A percentile compares a stretch with the other conserved stretches of the same genome.
Evolutionary conservation across 2,888 invertebrate genomes (phyloP).

Genomic region (Mimumesa dahlbomi): DNA sequence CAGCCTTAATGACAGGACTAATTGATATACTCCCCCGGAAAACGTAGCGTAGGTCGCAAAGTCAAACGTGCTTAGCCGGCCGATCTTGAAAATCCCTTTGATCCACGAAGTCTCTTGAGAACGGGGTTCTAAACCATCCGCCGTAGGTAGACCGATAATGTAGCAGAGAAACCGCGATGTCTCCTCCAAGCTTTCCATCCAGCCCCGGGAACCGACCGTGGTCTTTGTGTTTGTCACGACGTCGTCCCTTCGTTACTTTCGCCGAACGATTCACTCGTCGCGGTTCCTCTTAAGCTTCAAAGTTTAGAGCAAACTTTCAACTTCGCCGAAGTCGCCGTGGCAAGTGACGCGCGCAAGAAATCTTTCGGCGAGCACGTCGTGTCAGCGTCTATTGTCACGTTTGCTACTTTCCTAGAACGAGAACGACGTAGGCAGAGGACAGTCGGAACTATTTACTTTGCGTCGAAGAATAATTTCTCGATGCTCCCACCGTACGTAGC

Average conservation of each 20-base stretch:
- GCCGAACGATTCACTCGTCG: conserved; percentile 53
- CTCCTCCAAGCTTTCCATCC: conserved; percentile 36
- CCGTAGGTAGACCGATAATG: conserved; percentile 39
- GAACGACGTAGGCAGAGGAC: too few relatives aligned
- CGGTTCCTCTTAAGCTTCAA: conserved; percentile 43
- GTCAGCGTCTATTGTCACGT: too few relatives aligned
- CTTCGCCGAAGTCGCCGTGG: conserved; percentile 47
- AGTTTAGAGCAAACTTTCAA: conserved; percentile 60
- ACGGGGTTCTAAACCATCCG: conserved; percentile 50
- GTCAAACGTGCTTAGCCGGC: conserved; percentile 56
- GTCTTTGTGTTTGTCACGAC: conserved; percentile 61
- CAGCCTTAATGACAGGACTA: conserved; percentile 25
- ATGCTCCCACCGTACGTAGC: too few relatives aligned
- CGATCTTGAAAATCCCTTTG: conserved; percentile 57
- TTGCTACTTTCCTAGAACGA: too few relatives aligned
- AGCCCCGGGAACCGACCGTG: conserved; percentile 34
- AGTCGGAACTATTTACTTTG: too few relatives aligned
- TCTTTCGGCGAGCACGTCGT: conserved; percentile 20
- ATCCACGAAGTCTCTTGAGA: conserved; percentile 52
- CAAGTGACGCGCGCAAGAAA: conserved; percentile 49
- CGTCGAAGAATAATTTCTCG: too few relatives aligned
- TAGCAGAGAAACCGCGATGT: conserved; percentile 35
- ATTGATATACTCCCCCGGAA: conserved; percentile 48
- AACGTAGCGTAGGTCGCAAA: conserved; percentile 47
- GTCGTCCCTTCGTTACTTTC: conserved; percentile 61